Evolutionary conservation across 2,888 invertebrate species (phyloP), one percentile per base, ranked within the genome.

Genomic region (Drosophila atripex): DNA sequence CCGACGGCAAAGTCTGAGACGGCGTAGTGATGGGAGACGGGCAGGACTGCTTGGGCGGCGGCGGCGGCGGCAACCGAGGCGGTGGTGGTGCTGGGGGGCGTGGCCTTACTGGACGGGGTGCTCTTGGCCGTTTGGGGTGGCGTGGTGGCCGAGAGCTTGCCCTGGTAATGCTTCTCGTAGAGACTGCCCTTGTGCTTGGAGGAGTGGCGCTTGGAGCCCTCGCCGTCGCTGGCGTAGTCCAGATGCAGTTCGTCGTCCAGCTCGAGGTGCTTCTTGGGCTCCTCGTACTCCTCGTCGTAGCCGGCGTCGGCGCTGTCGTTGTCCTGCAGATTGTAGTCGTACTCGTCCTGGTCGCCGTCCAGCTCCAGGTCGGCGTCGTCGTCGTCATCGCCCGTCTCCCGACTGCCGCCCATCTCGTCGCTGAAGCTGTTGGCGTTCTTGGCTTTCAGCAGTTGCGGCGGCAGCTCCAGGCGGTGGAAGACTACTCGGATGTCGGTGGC

Each of bases 1-100:
- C 99, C 99, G 77, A 99, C 98, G 68, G 99, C 97, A 91, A 99
- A 96, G 92, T 99, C 99, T 21, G 98, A 96, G 73, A 99, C 97
- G 21, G 99, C 97, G 92, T 98, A 99, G 90, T 97, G 97, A 91
- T 96, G 96, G 12, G 94, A 94, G 2, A 82, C 73, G 14, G 88
- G 78, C 86, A 93, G 91, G 11, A 14, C 14, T 12, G 50, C 12
- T 51, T 43, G 12, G 18, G 28, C 46, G 14, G 88, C 78, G 38
- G 89, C 86, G 8, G 59, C 23, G 88, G 58, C 89, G 46, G 90
- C 89, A 58, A 2, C 21, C 3, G 90, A 89, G 16, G 91, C 90
- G 0, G 35, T 5, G 14, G 49, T 49, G 0, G 80, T 92, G 91
- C 52, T 85, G 64, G 77, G 72, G 21, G 63, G 66, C 46, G 70